Evolutionary conservation across 2,797 vertebrate genomes (phyloP).

Genomic region (Craterocephalus amniculus): DNA sequence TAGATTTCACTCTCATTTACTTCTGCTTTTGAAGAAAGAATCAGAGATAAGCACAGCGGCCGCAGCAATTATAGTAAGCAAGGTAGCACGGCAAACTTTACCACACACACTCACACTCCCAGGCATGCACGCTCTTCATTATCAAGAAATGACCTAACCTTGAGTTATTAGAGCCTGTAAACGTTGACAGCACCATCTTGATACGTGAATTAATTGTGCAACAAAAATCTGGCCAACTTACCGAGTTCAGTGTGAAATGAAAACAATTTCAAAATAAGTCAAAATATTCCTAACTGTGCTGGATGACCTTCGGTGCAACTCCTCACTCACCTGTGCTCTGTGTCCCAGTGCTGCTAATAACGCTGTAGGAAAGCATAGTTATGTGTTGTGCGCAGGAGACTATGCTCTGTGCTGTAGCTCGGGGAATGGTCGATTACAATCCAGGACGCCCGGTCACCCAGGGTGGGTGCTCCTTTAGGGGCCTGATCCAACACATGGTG

Average conservation of each 20-base stretch:
- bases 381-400: constrained; percentile 50
- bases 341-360: constrained; percentile 72
- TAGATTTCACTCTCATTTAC: constrained; percentile 62
- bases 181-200: constrained; percentile 35
- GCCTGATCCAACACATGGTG: constrained; percentile 57
- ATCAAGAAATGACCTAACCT: constrained; percentile 57
- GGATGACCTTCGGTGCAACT: constrained; percentile 30
- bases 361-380: constrained; percentile 81
- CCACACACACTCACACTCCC: constrained; percentile 28
- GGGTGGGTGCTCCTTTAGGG: constrained; percentile 64
- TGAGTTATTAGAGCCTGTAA: constrained; percentile 65
- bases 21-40: constrained; percentile 58
- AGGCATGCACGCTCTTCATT: constrained; percentile 50
- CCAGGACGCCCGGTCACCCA: constrained; percentile 66
- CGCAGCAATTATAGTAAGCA: constrained; percentile 36
- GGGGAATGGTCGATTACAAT: constrained; percentile 70
- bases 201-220: constrained; percentile 40
- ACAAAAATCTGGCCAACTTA: constrained; percentile 32
- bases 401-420: constrained; percentile 53
- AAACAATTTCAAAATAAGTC: neutral
- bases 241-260: constrained; percentile 34
- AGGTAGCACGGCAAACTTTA: constrained; percentile 29
- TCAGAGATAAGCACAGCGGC: constrained; percentile 46
- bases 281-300: constrained; percentile 11
- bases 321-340: constrained; percentile 83